Conservation (phyloP, 2,888 invertebrate species). For the Fragum fragum region DNA sequence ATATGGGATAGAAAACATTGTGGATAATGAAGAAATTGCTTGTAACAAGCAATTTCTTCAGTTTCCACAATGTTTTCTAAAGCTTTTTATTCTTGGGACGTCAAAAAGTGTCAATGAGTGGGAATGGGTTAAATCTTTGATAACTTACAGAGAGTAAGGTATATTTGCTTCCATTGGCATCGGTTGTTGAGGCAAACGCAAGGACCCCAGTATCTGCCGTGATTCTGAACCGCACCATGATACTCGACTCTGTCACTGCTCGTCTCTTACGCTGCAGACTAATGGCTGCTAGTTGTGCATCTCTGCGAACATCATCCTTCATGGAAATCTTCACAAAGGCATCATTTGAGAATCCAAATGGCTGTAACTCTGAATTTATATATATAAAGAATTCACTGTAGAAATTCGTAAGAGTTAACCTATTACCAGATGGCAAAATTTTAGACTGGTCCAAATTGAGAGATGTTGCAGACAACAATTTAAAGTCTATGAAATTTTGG, state of each 20-base stretch:
- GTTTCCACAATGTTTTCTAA: not conserved
- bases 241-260: conserved; percentile 89
- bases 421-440: too few relatives aligned
- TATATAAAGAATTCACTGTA: too few relatives aligned
- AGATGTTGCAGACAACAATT: too few relatives aligned
- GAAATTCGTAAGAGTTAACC: too few relatives aligned
- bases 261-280: conserved; percentile 48
- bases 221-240: conserved; percentile 94
- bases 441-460: too few relatives aligned
- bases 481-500: too few relatives aligned
- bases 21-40: too few relatives aligned
- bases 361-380: conserved; percentile 90
- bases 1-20: too few relatives aligned
- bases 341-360: conserved; percentile 93
- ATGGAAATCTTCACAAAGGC: conserved; percentile 92
- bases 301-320: conserved; percentile 93
- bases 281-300: conserved; percentile 91
- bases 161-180: conserved; percentile 93
- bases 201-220: conserved; percentile 92
- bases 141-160: conserved; percentile 88
- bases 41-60: not conserved
- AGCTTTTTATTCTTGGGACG: too few relatives aligned
- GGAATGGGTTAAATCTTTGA: too few relatives aligned
- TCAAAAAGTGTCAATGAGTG: too few relatives aligned
- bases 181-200: conserved; percentile 94